phyloP scores from a whole-genome alignment of 35 echinoderm and acorn worm genomes.

The Apostichopus parvimensis region DNA sequence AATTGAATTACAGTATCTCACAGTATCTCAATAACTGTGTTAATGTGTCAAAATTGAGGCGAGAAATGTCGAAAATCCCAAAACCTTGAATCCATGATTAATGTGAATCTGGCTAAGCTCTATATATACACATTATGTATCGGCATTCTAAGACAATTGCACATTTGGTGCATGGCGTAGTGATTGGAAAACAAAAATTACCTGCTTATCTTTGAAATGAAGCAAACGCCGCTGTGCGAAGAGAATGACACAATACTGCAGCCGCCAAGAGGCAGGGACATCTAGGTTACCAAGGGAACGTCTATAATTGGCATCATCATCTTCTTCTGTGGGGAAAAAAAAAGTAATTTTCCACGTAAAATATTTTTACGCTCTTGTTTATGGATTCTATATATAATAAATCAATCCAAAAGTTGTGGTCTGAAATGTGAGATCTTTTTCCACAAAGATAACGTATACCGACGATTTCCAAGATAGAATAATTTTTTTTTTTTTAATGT shows the following conservation, averaged over 20 bases:
- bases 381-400: too few species aligned
- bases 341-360: not conserved
- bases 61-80: not conserved
- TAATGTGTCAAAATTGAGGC: not conserved
- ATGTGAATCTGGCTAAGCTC: not conserved
- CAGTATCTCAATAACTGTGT: not conserved
- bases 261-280: slow-evolving; percentile 21
- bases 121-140: not conserved
- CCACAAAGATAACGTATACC: too few species aligned
- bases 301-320: slow-evolving; percentile 23
- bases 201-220: slow-evolving; percentile 51
- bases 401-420: too few species aligned
- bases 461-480: not conserved
- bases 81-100: not conserved
- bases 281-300: slow-evolving; percentile 47
- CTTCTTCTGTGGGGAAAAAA: slow-evolving; percentile 42
- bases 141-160: too few species aligned
- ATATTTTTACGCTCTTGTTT: too few species aligned
- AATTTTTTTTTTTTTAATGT: not conserved
- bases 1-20: not conserved
- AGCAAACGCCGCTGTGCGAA: not conserved
- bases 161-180: not conserved
- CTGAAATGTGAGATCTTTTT: too few species aligned
- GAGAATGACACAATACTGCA: slow-evolving; percentile 51
- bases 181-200: slow-evolving; percentile 15